Conservation (phyloP, 2,113 vertebrate genomes). For the Arizona elegans region DNA sequence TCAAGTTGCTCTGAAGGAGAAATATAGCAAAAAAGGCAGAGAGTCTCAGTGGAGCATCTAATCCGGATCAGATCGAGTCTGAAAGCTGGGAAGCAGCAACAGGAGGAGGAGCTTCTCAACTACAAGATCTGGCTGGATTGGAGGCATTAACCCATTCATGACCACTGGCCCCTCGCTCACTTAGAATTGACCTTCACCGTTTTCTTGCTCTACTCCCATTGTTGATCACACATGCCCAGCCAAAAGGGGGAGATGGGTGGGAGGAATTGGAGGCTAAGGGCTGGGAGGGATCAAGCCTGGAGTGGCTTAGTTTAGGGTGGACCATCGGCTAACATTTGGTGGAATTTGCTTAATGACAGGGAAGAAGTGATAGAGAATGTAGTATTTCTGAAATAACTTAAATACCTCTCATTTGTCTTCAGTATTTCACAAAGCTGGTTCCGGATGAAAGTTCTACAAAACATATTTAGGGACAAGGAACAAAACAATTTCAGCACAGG, state of each 20-base stretch:
- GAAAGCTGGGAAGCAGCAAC: too few species aligned
- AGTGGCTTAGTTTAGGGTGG: background rate
- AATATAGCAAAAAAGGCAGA: too few species aligned
- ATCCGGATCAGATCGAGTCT: too few species aligned
- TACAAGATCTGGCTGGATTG: too few species aligned
- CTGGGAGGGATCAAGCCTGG: background rate
- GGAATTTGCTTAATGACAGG: background rate
- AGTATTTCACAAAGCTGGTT: constrained; percentile 9
- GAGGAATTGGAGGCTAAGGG: background rate
- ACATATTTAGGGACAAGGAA: constrained; percentile 37
- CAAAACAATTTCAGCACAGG: constrained; percentile 31
- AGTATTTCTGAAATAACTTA: constrained; percentile 3
- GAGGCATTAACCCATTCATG: too few species aligned
- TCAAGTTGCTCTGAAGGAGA: too few species aligned
- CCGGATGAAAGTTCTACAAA: constrained; percentile 41
- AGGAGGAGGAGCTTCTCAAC: too few species aligned
- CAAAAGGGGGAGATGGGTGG: background rate
- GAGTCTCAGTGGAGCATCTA: too few species aligned
- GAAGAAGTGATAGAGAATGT: background rate
- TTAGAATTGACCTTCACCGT: too few species aligned
- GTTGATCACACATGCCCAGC: background rate
- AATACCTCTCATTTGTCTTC: background rate
- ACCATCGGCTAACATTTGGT: background rate
- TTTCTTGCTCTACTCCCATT: background rate
- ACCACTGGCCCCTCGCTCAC: too few species aligned